phyloP scores from a whole-genome alignment of 35 echinoderm and acorn worm species.

The Ophiothrix spiculata region DNA sequence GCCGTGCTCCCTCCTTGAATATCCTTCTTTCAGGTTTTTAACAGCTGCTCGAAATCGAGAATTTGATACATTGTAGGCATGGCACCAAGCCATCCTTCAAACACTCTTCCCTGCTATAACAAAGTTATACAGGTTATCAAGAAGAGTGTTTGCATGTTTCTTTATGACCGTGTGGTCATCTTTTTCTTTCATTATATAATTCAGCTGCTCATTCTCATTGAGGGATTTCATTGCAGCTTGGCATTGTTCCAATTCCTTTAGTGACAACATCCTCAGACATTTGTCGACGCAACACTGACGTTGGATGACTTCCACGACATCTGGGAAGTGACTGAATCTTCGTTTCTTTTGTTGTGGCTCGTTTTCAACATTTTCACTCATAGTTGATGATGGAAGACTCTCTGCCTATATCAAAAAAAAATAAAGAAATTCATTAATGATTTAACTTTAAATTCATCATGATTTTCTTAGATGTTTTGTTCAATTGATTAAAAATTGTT shows the following conservation, averaged over 20 bases:
- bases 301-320: neutral
- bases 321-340: neutral
- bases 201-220: neutral
- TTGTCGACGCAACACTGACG: neutral
- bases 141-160: neutral
- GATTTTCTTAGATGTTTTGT: no score
- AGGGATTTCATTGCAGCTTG: neutral
- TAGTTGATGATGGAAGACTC: no score
- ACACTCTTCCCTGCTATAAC: neutral
- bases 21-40: neutral
- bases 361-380: no score
- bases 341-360: neutral
- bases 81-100: neutral
- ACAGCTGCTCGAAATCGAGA: neutral
- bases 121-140: neutral
- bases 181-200: neutral
- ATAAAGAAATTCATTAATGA: no score
- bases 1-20: neutral
- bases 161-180: neutral
- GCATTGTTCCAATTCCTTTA: neutral
- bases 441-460: no score
- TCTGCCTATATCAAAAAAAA: no score
- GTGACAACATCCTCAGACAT: neutral
- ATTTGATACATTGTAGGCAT: neutral
- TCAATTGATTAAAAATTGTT: no score